Evolutionary conservation across 2,113 vertebrate species (phyloP), one percentile per base, ranked within the genome.

Genomic region (Turnix velox): DNA sequence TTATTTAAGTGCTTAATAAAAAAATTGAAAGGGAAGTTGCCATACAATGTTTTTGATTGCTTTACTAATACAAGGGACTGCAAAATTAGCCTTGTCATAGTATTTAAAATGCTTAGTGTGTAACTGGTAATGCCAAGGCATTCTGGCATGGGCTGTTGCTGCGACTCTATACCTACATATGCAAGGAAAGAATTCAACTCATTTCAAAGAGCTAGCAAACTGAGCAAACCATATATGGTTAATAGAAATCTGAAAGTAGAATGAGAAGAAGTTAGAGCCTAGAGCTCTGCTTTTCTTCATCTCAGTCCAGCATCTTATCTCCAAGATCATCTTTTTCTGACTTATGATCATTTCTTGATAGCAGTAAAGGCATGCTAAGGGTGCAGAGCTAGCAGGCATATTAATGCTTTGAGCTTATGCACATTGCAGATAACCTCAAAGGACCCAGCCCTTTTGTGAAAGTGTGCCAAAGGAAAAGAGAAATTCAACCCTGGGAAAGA

Each of bases 401-500:
- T 76, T 84, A 94, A 78, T 62, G 46, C 72, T 90, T 43, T 63
- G 35, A 91, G 67, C 2, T 0, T n/a, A 84, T 91, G 69, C 37
- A 28, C n/a, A 6, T 18, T 69, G 58, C 48, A 94, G 90, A 89
- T 92, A 96, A 91, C 65, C 78, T 92, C 45, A 71, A 91, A 92
- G 59, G 55, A 61, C 62, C 71, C 68, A 90, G 22, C 18, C 69
- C 77, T 93, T 87, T 80, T 42, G 54, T 71, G 93, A 91, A 88
- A 82, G 24, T 2, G 4, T 91, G 58, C 73, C 78, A 88, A 89
- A 90, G 31, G 24, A 94, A 87, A 9, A 78, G 62, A 83, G 79
- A 91, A 79, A 77, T 63, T 83, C 84, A 88, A 19, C 51, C 76
- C 86, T 92, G 79, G 85, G 90, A 93, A 95, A 92, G 82, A 95